phyloP scores from a whole-genome alignment of 2,797 vertebrate genomes.

The Nannoperca australis region DNA sequence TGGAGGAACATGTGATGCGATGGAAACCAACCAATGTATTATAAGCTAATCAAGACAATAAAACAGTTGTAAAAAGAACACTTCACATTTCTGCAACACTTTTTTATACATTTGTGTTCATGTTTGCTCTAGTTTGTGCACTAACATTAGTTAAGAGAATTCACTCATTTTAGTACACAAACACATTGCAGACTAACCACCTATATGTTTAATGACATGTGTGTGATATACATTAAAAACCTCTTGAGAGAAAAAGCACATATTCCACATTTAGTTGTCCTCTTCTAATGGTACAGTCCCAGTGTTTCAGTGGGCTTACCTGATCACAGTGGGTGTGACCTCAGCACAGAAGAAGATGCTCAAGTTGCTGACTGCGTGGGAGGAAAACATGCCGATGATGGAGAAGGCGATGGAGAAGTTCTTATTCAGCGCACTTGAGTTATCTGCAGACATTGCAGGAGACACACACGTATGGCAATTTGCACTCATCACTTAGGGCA shows the following conservation, averaged over 20 bases:
- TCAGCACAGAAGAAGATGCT: conserved; percentile 98
- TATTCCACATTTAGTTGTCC: neutral
- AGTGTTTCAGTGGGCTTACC: conserved; percentile 81
- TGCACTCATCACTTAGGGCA: neutral
- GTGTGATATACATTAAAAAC: neutral
- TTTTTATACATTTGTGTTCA: neutral
- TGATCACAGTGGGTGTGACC: conserved; percentile 97
- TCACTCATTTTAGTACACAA: neutral
- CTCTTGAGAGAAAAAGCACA: neutral
- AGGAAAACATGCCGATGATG: conserved; percentile 98
- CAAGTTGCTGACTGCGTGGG: conserved; percentile 95
- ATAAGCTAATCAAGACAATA: neutral
- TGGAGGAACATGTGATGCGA: conserved; percentile 13
- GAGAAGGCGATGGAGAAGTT: conserved; percentile 95
- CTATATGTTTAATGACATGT: neutral
- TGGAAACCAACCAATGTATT: conserved; percentile 19
- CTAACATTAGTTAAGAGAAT: no score
- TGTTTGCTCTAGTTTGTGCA: no score
- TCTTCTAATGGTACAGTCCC: conserved; percentile 6
- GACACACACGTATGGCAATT: conserved; percentile 34
- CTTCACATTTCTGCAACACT: neutral
- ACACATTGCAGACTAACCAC: neutral
- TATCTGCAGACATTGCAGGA: conserved; percentile 79
- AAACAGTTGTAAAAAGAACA: neutral
- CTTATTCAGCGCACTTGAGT: conserved; percentile 90